phyloP scores from a whole-genome alignment of 92 coral and sea anemone species.

The Metridium senile region DNA sequence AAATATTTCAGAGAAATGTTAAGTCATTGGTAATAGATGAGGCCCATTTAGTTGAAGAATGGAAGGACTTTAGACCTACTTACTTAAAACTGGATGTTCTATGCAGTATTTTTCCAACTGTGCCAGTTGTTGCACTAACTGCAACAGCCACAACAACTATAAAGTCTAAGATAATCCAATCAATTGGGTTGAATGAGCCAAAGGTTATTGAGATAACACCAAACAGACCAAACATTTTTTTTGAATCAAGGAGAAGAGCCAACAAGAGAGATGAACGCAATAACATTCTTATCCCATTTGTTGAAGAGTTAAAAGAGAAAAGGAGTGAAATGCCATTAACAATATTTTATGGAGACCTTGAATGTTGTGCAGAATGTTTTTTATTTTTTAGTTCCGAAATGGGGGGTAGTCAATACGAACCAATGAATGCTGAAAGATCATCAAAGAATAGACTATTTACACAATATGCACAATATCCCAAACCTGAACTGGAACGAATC shows the following conservation, averaged over 20 bases:
- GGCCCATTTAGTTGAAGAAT: constrained; percentile 42
- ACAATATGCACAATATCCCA: constrained; percentile 65
- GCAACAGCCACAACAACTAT: constrained; percentile 55
- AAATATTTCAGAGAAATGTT: constrained; percentile 26
- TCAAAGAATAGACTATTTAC: constrained; percentile 60
- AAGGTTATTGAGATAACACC: constrained; percentile 28
- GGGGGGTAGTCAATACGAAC: constrained; percentile 46
- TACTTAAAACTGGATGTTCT: constrained; percentile 41
- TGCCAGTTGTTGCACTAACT: constrained; percentile 60
- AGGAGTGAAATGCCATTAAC: constrained; percentile 23
- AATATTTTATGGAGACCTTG: constrained; percentile 31
- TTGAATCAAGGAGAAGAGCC: constrained; percentile 21
- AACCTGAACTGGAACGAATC: constrained; percentile 31
- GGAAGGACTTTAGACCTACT: constrained; percentile 56
- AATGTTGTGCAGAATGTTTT: constrained; percentile 50
- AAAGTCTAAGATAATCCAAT: constrained; percentile 12
- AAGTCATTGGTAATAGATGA: constrained; percentile 31
- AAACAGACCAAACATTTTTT: constrained; percentile 41
- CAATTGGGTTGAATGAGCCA: constrained; percentile 28
- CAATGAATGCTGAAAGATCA: constrained; percentile 17
- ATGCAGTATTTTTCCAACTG: constrained; percentile 39
- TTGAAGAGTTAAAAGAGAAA: constrained; percentile 23
- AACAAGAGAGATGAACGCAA: constrained; percentile 18
- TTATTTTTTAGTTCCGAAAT: constrained; percentile 22
- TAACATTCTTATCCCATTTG: constrained; percentile 30